Percentiles rank a stretch among this genome's conserved stretches.
phyloP scores from a whole-genome alignment of 35 echinoderm and acorn worm species.

The Ophiothrix spiculata region DNA sequence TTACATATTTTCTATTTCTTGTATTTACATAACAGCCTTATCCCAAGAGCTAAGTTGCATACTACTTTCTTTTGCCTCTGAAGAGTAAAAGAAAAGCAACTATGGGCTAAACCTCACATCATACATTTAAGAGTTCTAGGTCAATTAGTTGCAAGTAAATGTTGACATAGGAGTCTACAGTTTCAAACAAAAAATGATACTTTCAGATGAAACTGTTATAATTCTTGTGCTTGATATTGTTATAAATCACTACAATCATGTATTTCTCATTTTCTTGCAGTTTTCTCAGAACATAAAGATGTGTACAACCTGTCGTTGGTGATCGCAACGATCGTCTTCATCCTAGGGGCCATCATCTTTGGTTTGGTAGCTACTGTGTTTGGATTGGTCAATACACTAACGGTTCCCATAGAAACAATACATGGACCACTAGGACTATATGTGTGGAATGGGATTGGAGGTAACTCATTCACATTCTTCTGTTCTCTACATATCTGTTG shows the following conservation, averaged over 20 bases:
- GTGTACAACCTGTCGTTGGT: conserved; percentile 31
- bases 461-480: conserved; percentile 8
- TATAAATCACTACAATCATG: neutral
- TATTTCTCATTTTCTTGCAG: neutral
- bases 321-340: conserved; percentile 7
- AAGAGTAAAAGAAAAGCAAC: no score
- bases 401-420: conserved; percentile 48
- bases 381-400: conserved; percentile 49
- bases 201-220: no score
- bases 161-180: no score
- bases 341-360: conserved; percentile 33
- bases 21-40: no score
- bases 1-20: no score
- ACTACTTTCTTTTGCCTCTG: no score
- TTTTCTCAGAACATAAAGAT: conserved; percentile 28
- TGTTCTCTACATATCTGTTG: neutral
- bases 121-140: no score
- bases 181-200: no score
- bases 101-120: no score
- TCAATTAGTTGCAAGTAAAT: no score
- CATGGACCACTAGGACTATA: conserved; percentile 54
- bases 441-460: conserved; percentile 59
- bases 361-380: conserved; percentile 27
- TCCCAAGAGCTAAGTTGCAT: no score
- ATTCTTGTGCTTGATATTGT: neutral